These are phyloP conservation scores for Clytia hemisphaerica DNA, from an alignment of 30 jellyfish, hydroid and myxozoan genomes.

Conservation along the genomic window DNA sequence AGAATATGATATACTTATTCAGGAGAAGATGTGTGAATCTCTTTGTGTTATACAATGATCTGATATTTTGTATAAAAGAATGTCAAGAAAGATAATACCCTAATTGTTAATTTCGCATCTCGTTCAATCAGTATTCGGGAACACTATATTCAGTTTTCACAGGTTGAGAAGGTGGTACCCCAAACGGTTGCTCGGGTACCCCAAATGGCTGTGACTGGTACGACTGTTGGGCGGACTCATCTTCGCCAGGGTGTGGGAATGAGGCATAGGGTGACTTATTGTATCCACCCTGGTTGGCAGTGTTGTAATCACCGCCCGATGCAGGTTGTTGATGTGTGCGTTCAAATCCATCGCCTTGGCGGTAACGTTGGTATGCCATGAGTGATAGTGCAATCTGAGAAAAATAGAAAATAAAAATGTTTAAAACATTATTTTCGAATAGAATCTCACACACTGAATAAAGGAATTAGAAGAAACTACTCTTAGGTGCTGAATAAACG, in stretches of 20 bases:
- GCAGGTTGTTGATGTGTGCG: not conserved
- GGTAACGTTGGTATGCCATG: slow-evolving; percentile 57
- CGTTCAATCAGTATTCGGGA: slow-evolving; percentile 68
- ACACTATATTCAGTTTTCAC: slow-evolving; percentile 84
- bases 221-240: slow-evolving; percentile 42
- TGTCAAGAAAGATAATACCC: too few relatives aligned
- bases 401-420: not conserved
- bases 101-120: too few relatives aligned
- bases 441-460: not conserved
- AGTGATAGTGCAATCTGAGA: slow-evolving; percentile 63
- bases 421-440: not conserved
- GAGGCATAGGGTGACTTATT: slow-evolving; percentile 94
- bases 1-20: too few relatives aligned
- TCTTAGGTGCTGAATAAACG: too few relatives aligned
- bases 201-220: slow-evolving; percentile 90
- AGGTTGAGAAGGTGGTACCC: slow-evolving; percentile 54
- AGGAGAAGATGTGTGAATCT: too few relatives aligned
- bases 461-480: too few relatives aligned
- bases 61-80: too few relatives aligned
- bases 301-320: slow-evolving; percentile 47
- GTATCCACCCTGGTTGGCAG: slow-evolving; percentile 29
- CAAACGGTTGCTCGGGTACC: slow-evolving; percentile 41
- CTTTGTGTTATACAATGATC: too few relatives aligned
- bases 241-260: slow-evolving; percentile 93
- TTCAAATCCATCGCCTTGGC: slow-evolving; percentile 64